Evolutionary conservation across 2,113 vertebrate species (phyloP), one percentile per base, ranked within the genome.

Genomic region (Thunnus maccoyii): DNA sequence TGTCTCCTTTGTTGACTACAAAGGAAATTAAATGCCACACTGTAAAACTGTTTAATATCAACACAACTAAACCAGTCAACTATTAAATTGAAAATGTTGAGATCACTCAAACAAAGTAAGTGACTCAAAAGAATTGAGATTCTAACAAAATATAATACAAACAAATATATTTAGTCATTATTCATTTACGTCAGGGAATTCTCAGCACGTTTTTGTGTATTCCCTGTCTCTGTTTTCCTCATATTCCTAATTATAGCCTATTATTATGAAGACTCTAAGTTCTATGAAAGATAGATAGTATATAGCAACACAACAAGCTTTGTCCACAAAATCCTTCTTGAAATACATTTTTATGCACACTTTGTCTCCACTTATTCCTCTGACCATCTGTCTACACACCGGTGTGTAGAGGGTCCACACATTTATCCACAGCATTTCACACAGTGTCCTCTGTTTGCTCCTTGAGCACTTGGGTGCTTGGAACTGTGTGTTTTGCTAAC

Each of bases 381-480:
- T 46, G 73, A 64, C 51, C 57, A 7, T 17, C 56, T 51, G 58
- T 55, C n/a, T 30, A 69, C 63, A 78, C 44, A 46, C 20, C 55
- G 3, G 7, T 32, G 11, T 48, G 47, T 50, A 47, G 30, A 20
- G 20, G 25, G 13, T 30, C 30, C 30, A 18, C 41, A 54, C 3
- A 5, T 52, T 67, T 36, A 25, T 47, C 47, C 22, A 8, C 15
- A 27, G 16, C 48, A 27, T 66, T 56, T 57, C 48, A 68, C 46
- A 65, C 71, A 16, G 36, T 67, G 54, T 60, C 56, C 78, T 61
- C 62, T 85, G 61, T 72, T 65, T 66, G 22, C 72, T 51, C 36
- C 54, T n/a, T 10, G 36, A 71, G 27, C 20, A 47, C 6, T n/a
- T 15, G 0, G n/a, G 12, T 55, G 57, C 63, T 69, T 20, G 20